A percentile compares a stretch with the other conserved stretches of the same genome.
Evolutionary conservation across 2,797 vertebrate species (phyloP).

Genomic region (Yasuhikotakia modesta): DNA sequence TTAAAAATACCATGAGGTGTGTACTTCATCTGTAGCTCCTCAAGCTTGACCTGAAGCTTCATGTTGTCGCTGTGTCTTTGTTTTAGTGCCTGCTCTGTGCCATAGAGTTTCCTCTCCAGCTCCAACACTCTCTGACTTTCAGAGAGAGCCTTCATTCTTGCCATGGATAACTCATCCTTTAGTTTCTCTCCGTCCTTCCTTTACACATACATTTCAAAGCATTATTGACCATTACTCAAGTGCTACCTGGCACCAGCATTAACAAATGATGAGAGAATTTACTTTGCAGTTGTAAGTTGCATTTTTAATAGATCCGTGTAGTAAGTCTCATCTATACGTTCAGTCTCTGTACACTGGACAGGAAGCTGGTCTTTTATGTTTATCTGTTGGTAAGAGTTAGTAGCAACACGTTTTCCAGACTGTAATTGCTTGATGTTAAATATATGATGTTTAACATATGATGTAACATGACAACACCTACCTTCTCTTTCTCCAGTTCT

Average conservation of each 20-base stretch:
- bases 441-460: no score
- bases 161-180: constrained; percentile 87
- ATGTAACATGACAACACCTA: constrained; percentile 56
- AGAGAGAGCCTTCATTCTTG: constrained; percentile 92
- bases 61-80: constrained; percentile 88
- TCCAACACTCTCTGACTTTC: constrained; percentile 92
- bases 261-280: constrained; percentile 57
- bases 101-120: constrained; percentile 91
- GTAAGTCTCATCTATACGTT: constrained; percentile 74
- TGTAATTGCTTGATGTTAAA: background rate
- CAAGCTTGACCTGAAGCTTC: constrained; percentile 84
- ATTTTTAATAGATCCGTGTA: constrained; percentile 91
- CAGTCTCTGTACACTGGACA: constrained; percentile 48
- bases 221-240: no score
- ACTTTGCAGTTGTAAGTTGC: constrained; percentile 88
- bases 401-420: background rate
- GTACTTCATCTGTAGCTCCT: constrained; percentile 91
- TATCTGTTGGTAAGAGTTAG: constrained; percentile 7
- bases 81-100: constrained; percentile 82
- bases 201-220: constrained; percentile 23
- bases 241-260: background rate
- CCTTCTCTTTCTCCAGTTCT: constrained; percentile 87
- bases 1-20: constrained; percentile 89
- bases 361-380: constrained; percentile 65
- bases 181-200: constrained; percentile 87